Conservation (phyloP, 2,888 invertebrate species). For the Xestia c-nigrum region DNA sequence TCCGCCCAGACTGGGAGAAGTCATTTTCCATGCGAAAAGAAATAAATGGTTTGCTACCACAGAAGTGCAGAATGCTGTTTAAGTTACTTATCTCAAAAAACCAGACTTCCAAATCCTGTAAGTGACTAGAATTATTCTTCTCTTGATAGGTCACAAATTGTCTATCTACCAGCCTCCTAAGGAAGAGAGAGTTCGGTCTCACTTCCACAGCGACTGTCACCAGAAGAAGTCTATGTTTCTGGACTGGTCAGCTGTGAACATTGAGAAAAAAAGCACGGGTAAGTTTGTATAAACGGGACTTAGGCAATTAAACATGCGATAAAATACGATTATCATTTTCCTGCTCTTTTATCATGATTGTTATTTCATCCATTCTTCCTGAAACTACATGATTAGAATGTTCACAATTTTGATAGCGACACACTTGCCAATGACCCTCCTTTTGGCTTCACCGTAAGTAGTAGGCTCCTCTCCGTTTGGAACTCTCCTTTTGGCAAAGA, state of each 20-base stretch:
- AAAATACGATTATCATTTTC: neutral
- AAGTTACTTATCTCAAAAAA: neutral
- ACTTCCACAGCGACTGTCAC: slow-evolving; percentile 70
- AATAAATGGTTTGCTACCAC: neutral
- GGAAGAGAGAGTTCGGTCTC: slow-evolving; percentile 60
- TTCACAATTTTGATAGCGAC: neutral
- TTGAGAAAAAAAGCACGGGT: slow-evolving; percentile 56
- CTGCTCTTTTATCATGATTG: neutral
- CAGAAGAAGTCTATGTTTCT: slow-evolving; percentile 60
- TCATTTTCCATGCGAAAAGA: too few species aligned
- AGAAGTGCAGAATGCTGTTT: neutral
- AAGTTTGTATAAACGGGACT: neutral
- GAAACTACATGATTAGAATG: neutral
- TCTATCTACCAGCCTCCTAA: slow-evolving; percentile 12
- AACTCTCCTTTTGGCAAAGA: too few species aligned
- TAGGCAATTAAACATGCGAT: neutral
- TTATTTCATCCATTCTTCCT: neutral
- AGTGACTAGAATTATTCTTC: neutral
- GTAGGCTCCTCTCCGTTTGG: too few species aligned
- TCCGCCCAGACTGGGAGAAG: too few species aligned
- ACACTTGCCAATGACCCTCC: neutral
- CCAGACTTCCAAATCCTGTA: neutral
- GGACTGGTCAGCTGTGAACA: slow-evolving; percentile 60
- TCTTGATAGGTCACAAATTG: neutral
- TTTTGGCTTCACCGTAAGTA: too few species aligned